phyloP scores from a whole-genome alignment of 1,140 invertebrate species.

The Aphaenogaster ashmeadi region DNA sequence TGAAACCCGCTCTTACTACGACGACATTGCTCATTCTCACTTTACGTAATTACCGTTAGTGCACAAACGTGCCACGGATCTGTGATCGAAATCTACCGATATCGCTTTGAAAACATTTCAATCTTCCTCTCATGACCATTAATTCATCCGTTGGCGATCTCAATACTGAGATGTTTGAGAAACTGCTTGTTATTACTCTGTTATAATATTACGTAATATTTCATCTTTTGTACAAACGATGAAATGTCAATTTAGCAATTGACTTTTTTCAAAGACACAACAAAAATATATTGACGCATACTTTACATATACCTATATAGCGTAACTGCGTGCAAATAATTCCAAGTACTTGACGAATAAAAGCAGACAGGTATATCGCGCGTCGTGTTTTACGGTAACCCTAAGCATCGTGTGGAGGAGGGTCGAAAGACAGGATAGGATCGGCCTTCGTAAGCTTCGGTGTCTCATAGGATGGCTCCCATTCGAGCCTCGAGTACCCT shows the following conservation, averaged over 20 bases:
- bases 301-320: slow-evolving; percentile 60
- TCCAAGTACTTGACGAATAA: slow-evolving; percentile 80
- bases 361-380: slow-evolving; percentile 68
- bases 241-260: neutral
- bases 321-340: slow-evolving; percentile 78
- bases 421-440: slow-evolving; percentile 51
- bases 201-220: neutral
- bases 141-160: slow-evolving; percentile 20
- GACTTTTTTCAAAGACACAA: slow-evolving; percentile 24
- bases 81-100: slow-evolving; percentile 35
- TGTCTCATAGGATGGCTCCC: slow-evolving; percentile 28
- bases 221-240: neutral
- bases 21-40: slow-evolving; percentile 55
- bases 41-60: slow-evolving; percentile 51
- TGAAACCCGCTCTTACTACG: slow-evolving; percentile 42
- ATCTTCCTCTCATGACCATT: slow-evolving; percentile 36
- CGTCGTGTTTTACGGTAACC: slow-evolving; percentile 78
- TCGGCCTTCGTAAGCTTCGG: slow-evolving; percentile 41
- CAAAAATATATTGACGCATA: slow-evolving; percentile 73
- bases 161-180: neutral
- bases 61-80: slow-evolving; percentile 33
- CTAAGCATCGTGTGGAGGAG: slow-evolving; percentile 74
- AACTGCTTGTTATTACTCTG: neutral
- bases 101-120: slow-evolving; percentile 58
- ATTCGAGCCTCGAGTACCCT: slow-evolving; percentile 51